Evolutionary conservation across 2,888 invertebrate species (phyloP).

Genomic region (Drosophila algonquin): DNA sequence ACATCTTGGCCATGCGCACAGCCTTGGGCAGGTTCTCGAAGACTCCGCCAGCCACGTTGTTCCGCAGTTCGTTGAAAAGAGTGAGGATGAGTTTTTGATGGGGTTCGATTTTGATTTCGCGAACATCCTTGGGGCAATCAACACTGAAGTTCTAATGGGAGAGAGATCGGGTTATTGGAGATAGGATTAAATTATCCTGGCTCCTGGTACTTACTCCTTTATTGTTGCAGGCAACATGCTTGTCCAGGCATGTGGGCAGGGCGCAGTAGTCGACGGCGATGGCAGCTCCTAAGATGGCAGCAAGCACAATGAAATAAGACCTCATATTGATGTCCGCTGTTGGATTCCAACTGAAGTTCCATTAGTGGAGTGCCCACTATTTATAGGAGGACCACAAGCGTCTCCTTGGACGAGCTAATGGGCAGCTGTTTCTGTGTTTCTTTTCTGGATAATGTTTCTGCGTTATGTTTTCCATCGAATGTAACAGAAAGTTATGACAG

Average conservation of each 20-base stretch:
- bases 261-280: conserved; percentile 60
- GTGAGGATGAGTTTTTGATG: conserved; percentile 58
- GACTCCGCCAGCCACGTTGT: conserved; percentile 59
- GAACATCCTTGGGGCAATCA: conserved; percentile 55
- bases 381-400: neutral
- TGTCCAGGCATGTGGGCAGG: conserved; percentile 62
- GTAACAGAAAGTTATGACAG: conserved; percentile 75
- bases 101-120: conserved; percentile 38
- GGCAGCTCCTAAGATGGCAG: neutral
- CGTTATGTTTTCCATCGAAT: neutral
- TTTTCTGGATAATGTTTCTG: too few relatives aligned
- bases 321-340: neutral
- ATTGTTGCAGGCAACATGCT: conserved; percentile 68
- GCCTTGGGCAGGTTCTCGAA: conserved; percentile 57
- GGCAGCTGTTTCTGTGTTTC: neutral
- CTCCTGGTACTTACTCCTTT: conserved; percentile 48
- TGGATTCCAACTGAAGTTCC: neutral
- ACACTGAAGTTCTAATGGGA: conserved; percentile 50
- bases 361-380: neutral
- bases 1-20: conserved; percentile 70
- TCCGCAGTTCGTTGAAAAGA: conserved; percentile 61
- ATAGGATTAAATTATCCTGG: neutral
- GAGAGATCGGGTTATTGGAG: neutral
- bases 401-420: neutral
- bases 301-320: neutral